phyloP scores from a whole-genome alignment of 2,797 vertebrate genomes.

The Lagorchestes hirsutus region DNA sequence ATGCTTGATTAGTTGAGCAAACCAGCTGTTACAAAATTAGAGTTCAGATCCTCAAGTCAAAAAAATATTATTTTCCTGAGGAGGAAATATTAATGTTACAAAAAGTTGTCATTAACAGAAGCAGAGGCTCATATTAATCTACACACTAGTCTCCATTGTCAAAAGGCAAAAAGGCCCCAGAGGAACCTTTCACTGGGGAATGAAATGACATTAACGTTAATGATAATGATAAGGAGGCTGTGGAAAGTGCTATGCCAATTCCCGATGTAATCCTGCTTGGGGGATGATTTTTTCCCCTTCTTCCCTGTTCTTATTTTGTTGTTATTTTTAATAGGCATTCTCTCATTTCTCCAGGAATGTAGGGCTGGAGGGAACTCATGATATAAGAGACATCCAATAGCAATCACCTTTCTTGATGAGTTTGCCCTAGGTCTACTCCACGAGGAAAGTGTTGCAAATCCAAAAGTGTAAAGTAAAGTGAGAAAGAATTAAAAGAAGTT shows the following conservation, averaged over 20 bases:
- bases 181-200: conserved; percentile 85
- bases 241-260: conserved; percentile 79
- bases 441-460: neutral
- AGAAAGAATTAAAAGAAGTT: neutral
- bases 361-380: neutral
- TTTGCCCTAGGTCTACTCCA: neutral
- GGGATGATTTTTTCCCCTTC: conserved; percentile 72
- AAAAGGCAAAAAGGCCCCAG: conserved; percentile 82
- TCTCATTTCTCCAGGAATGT: neutral
- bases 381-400: conserved; percentile 10
- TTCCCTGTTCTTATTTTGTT: conserved; percentile 37
- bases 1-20: conserved; percentile 76
- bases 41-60: conserved; percentile 86
- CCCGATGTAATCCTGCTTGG: conserved; percentile 76
- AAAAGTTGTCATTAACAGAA: conserved; percentile 85
- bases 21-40: conserved; percentile 81
- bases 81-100: conserved; percentile 88
- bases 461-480: neutral
- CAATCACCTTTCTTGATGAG: conserved; percentile 8
- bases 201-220: conserved; percentile 82
- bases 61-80: conserved; percentile 85
- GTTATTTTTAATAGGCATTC: conserved; percentile 9
- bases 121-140: conserved; percentile 85
- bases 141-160: conserved; percentile 81
- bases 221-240: conserved; percentile 81